These are phyloP conservation scores for Proisotoma minuta DNA, from an alignment of 2,888 invertebrate genomes.

Conservation along the genomic window DNA sequence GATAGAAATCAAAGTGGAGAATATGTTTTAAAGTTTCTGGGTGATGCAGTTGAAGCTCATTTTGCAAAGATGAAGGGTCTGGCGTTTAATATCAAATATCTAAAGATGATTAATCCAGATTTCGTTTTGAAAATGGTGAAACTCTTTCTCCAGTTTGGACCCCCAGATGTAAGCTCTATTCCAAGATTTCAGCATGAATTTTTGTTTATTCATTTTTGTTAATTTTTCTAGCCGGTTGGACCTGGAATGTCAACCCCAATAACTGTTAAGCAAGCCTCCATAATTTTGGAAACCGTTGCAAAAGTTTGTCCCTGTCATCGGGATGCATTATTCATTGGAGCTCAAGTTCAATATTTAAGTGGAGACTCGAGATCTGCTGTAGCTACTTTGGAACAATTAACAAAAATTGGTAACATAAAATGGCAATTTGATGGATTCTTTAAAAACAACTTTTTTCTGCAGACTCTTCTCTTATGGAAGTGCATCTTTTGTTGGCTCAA, in stretches of 20 bases:
- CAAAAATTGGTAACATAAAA: slow-evolving; percentile 55
- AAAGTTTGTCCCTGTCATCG: slow-evolving; percentile 77
- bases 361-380: slow-evolving; percentile 72
- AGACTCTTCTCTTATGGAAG: slow-evolving; percentile 75
- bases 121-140: slow-evolving; percentile 73
- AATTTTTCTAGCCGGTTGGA: slow-evolving; percentile 59
- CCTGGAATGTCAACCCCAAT: slow-evolving; percentile 54
- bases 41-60: slow-evolving; percentile 61
- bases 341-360: slow-evolving; percentile 70
- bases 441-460: slow-evolving; percentile 48
- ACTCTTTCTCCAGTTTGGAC: slow-evolving; percentile 67
- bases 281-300: slow-evolving; percentile 66
- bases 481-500: slow-evolving; percentile 79
- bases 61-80: slow-evolving; percentile 55
- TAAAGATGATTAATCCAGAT: slow-evolving; percentile 74
- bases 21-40: slow-evolving; percentile 46
- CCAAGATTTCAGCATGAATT: slow-evolving; percentile 3
- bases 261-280: slow-evolving; percentile 59
- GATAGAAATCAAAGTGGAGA: slow-evolving; percentile 34
- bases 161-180: slow-evolving; percentile 46
- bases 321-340: slow-evolving; percentile 51
- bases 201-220: neutral
- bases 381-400: slow-evolving; percentile 65
- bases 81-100: slow-evolving; percentile 70
- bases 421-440: neutral